Base-by-base conservation (phyloP, 2,797 vertebrate genomes). In the Sciaenops ocellatus region DNA sequence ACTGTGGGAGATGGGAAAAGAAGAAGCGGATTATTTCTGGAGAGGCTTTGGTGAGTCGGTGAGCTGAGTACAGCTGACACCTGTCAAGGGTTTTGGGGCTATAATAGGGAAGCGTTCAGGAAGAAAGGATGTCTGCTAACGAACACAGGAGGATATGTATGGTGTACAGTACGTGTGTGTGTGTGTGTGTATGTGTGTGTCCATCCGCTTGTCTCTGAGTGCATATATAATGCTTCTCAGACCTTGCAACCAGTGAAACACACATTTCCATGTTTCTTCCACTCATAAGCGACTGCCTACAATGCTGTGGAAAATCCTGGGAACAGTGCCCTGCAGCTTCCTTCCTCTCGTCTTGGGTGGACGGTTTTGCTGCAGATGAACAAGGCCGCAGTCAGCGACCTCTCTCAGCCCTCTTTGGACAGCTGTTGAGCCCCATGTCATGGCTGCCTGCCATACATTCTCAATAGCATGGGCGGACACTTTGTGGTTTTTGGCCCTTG, bases 1-100 rank as follows among this genome's bases (percentile, higher is more conserved):
- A 88, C 74, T 82, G 83, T 83, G 78, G 90, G 88, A 92, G 90
- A 90, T 81, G 85, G 83, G 86, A 76, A 89, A 82, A 84, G 77
- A 69, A 42, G 80, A 89, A 72, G 87, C 68, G 79, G 88, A 92
- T 92, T 89, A 92, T 92, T 92, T 92, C 85, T 87, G 85, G 85
- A 89, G 82, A 90, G 92, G 89, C 87, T 93, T 91, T 91, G 90
- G 87, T 84, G 93, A 91, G 86, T 77, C 47, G 66, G 87, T 90
- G 92, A 93, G 90, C 89, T 85, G 90, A 94, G 86, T 78, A 70
- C 76, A 69, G 89, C 91, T 93, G 93, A 94, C 93, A 93, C 94
- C 93, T 94, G 93, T 94, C 93, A 93, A 88, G 90, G 90, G 90
- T 92, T 91, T 90, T 93, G 89, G 91, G 90, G 90, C 84, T 90